These are phyloP conservation scores for Solenopsis invicta DNA, from an alignment of 1,140 invertebrate species.

Conservation along the genomic window DNA sequence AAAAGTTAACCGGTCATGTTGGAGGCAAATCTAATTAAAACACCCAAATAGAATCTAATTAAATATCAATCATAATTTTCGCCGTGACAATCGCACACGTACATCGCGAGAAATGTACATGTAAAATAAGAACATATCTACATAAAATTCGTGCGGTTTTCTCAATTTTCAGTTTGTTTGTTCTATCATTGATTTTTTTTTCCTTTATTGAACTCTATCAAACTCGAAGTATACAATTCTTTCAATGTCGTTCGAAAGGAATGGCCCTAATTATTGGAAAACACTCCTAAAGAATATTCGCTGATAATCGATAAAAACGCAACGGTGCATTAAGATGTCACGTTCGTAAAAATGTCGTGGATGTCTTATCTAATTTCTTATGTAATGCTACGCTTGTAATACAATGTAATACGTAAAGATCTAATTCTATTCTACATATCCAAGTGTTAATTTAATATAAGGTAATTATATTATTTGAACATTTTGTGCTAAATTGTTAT, in stretches of 20 bases:
- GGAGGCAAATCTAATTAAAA: constrained; percentile 26
- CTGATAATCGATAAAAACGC: background rate
- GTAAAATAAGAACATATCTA: background rate
- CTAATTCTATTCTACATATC: background rate
- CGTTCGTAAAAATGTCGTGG: background rate
- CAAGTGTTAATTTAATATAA: too few relatives aligned
- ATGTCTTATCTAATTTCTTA: background rate
- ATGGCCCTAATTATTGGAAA: constrained; percentile 11
- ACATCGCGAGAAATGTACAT: background rate
- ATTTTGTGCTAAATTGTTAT: too few relatives aligned
- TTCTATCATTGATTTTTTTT: background rate
- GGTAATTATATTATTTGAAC: too few relatives aligned
- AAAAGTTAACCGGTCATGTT: constrained; percentile 9
- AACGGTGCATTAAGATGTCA: constrained; percentile 4
- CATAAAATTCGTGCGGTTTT: background rate
- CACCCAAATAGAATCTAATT: constrained; percentile 19
- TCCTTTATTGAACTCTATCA: background rate
- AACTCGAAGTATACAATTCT: constrained; percentile 10
- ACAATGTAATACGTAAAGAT: background rate
- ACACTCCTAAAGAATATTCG: background rate
- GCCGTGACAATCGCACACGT: background rate
- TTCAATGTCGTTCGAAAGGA: background rate
- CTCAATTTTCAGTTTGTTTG: background rate
- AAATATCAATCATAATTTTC: constrained; percentile 14
- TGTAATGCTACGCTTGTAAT: too few relatives aligned